Evolutionary conservation across 1,140 invertebrate genomes (phyloP).

Genomic region (Anastatus disparis): DNA sequence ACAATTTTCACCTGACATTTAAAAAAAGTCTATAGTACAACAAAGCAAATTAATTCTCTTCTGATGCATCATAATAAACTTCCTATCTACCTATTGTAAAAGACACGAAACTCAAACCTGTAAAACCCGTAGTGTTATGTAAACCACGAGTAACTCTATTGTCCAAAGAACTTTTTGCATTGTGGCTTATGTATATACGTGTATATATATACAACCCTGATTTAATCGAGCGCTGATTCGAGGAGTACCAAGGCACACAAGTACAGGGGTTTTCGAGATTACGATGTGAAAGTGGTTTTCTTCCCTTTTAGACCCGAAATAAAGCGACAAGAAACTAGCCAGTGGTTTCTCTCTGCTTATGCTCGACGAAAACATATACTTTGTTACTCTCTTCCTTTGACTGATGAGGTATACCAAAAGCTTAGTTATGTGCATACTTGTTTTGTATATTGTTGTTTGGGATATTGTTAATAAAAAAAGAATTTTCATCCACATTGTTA

Average conservation of each 20-base stretch:
- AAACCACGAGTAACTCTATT: background rate
- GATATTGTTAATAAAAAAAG: no score
- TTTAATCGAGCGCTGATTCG: conserved; percentile 18
- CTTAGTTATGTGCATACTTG: no score
- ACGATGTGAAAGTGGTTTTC: conserved; percentile 24
- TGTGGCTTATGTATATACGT: background rate
- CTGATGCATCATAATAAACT: background rate
- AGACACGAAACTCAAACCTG: no score
- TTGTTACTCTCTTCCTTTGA: conserved; percentile 10
- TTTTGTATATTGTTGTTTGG: no score
- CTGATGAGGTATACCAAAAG: conserved; percentile 16
- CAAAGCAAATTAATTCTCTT: background rate
- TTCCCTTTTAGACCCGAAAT: background rate
- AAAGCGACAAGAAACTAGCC: background rate
- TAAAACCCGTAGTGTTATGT: no score
- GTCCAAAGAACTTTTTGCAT: conserved; percentile 13
- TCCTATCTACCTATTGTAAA: no score
- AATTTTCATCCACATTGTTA: no score
- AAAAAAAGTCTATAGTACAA: no score
- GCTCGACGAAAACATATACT: conserved; percentile 14
- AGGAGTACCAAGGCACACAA: background rate
- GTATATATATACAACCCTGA: no score
- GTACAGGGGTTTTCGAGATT: background rate
- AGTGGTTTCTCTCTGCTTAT: background rate
- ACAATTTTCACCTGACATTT: no score